Percentiles rank a stretch among this genome's conserved stretches.
Conservation (phyloP, 2,797 vertebrate species). For the Adrianichthys oophorus region DNA sequence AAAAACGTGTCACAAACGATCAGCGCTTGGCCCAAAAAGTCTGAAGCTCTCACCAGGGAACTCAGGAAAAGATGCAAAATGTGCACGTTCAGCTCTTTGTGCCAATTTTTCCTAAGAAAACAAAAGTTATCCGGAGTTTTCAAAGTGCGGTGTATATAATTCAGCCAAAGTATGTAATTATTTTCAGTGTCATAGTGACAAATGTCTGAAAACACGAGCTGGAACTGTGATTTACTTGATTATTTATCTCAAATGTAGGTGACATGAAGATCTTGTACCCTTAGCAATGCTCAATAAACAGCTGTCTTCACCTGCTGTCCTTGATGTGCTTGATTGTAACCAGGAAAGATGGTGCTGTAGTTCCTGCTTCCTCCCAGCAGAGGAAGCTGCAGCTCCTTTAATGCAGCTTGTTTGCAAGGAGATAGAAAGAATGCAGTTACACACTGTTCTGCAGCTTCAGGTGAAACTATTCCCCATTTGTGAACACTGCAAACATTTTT, state of each 20-base stretch:
- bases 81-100: background rate
- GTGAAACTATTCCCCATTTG: too few relatives aligned
- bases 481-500: too few relatives aligned
- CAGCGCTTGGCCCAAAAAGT: background rate
- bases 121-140: background rate
- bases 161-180: background rate
- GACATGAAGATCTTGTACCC: conserved; percentile 11
- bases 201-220: background rate
- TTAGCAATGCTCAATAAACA: conserved; percentile 43
- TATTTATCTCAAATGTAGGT: conserved; percentile 1
- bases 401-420: too few relatives aligned
- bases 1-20: too few relatives aligned
- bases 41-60: too few relatives aligned
- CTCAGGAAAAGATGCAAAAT: conserved; percentile 1
- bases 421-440: too few relatives aligned
- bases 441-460: too few relatives aligned
- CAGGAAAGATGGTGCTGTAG: conserved; percentile 6
- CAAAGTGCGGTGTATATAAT: conserved; percentile 3
- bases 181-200: background rate
- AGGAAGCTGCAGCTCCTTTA: conserved; percentile 43
- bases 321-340: background rate
- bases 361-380: conserved; percentile 45
- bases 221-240: background rate
- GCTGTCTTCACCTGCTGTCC: conserved; percentile 29
- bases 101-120: background rate